A percentile compares a stretch with the other conserved stretches of the same genome.
Conservation (phyloP, 2,888 invertebrate genomes). For the Pegoplata infirma region DNA sequence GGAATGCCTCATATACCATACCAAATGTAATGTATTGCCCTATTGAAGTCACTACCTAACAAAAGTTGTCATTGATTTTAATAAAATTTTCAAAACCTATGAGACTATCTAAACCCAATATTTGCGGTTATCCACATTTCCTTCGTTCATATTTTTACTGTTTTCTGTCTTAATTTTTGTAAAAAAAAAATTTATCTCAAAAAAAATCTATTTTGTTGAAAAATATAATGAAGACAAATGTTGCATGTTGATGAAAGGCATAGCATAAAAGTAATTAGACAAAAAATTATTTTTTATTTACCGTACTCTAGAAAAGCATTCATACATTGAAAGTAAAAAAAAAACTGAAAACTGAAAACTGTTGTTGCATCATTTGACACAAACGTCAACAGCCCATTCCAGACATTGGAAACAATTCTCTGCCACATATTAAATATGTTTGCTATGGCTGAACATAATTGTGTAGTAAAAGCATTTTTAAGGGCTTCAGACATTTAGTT, state of each 20-base stretch:
- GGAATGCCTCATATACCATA: too few relatives aligned
- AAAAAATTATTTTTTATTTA: constrained; percentile 68
- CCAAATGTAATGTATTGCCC: too few relatives aligned
- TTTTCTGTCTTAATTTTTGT: too few relatives aligned
- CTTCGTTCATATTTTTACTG: neutral
- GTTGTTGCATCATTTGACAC: constrained; percentile 47
- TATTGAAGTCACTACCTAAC: too few relatives aligned
- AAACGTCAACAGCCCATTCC: constrained; percentile 53
- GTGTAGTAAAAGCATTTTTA: constrained; percentile 50
- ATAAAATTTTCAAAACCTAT: neutral
- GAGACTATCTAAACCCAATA: neutral
- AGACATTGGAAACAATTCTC: constrained; percentile 30
- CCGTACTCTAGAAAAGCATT: constrained; percentile 22
- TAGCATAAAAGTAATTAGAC: constrained; percentile 73
- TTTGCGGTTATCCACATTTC: too few relatives aligned
- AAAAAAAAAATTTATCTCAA: constrained; percentile 13
- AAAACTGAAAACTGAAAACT: constrained; percentile 27
- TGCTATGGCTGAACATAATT: constrained; percentile 9
- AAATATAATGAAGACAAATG: constrained; percentile 73
- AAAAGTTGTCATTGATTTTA: too few relatives aligned
- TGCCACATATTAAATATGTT: neutral
- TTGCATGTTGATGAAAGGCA: constrained; percentile 74
- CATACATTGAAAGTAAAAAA: constrained; percentile 22
- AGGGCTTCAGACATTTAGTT: constrained; percentile 31
- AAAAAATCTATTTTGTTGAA: constrained; percentile 50